Percentiles rank a stretch among this genome's conserved stretches.
phyloP scores from a whole-genome alignment of 2,797 vertebrate species.

The Melanotaenia trifasciata region DNA sequence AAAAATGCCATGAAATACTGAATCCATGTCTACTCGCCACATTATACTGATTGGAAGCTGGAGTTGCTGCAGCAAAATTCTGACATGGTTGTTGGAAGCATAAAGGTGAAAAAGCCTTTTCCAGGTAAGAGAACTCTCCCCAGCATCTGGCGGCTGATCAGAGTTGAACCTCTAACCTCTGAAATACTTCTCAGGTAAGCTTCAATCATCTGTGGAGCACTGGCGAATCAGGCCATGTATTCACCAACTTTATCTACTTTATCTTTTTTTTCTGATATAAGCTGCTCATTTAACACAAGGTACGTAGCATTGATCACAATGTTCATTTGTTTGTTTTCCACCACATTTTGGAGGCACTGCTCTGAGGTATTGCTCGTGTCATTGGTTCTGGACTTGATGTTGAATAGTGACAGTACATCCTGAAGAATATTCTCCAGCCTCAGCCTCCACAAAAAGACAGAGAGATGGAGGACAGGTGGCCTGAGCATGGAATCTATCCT shows the following conservation, averaged over 20 bases:
- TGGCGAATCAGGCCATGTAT: constrained; percentile 39
- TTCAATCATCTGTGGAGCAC: constrained; percentile 22
- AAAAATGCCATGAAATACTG: constrained; percentile 6
- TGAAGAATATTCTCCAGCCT: background rate
- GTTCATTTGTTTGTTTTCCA: background rate
- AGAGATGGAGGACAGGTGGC: background rate
- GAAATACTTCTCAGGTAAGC: constrained; percentile 24
- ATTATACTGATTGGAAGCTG: background rate
- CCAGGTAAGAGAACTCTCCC: constrained; percentile 25
- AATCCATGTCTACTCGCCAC: constrained; percentile 3
- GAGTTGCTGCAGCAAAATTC: constrained; percentile 25
- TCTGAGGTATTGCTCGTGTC: background rate
- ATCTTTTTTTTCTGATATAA: background rate
- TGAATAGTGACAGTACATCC: background rate
- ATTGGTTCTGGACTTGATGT: too few relatives aligned
- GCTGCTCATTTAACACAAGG: background rate
- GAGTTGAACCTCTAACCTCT: constrained; percentile 55
- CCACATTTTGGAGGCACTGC: background rate
- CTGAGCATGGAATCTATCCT: background rate
- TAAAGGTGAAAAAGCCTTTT: constrained; percentile 36
- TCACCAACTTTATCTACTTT: constrained; percentile 18
- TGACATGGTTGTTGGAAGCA: constrained; percentile 11
- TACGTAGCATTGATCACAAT: background rate
- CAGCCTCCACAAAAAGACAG: background rate
- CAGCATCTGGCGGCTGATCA: constrained; percentile 48